Evolutionary conservation across 1,140 invertebrate genomes (phyloP).

Genomic region (Drosophila nikananu): DNA sequence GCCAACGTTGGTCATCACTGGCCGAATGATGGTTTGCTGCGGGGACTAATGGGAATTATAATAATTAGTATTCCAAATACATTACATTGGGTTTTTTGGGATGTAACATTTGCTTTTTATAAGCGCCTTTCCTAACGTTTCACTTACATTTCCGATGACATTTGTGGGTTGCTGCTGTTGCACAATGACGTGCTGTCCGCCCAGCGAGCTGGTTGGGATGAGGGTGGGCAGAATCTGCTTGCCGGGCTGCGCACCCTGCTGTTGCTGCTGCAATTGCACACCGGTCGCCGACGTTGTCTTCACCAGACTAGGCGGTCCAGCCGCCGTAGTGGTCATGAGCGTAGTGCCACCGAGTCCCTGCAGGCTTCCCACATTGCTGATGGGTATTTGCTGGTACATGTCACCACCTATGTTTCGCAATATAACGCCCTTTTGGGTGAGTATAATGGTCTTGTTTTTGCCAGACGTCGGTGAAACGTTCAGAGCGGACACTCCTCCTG

Average conservation of each 20-base stretch:
- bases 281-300: conserved; percentile 68
- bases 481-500: conserved; percentile 50
- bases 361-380: conserved; percentile 77
- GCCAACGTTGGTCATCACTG: conserved; percentile 74
- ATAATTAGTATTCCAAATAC: not conserved
- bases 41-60: conserved; percentile 50
- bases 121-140: not conserved
- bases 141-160: conserved; percentile 78
- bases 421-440: conserved; percentile 83
- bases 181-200: conserved; percentile 75
- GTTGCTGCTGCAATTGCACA: conserved; percentile 54
- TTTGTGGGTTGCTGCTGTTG: conserved; percentile 77
- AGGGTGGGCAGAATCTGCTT: conserved; percentile 78
- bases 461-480: conserved; percentile 66
- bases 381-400: conserved; percentile 84
- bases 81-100: no score
- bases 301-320: conserved; percentile 78
- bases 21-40: conserved; percentile 83
- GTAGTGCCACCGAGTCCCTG: conserved; percentile 73
- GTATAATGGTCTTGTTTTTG: conserved; percentile 84
- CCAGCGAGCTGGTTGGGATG: conserved; percentile 78
- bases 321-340: conserved; percentile 76
- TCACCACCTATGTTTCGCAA: conserved; percentile 82
- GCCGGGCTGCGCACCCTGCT: conserved; percentile 45
- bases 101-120: not conserved